Base-by-base conservation (phyloP, 2,888 invertebrate genomes). In the Notodonta ziczac region DNA sequence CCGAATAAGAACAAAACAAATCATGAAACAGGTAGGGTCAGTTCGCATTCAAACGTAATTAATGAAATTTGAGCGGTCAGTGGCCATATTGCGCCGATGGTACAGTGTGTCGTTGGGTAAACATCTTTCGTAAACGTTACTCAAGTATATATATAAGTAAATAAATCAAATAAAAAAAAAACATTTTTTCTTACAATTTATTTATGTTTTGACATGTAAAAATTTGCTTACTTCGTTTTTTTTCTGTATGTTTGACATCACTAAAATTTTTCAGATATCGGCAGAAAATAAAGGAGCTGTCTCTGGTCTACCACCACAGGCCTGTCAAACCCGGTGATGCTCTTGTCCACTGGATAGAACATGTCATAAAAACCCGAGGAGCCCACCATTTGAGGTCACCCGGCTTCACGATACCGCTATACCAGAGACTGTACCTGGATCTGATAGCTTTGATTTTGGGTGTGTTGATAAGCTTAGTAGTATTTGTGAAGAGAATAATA, bases 341-440 rank as follows among this genome's bases (percentile, higher is more conserved):
- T 12, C 93, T 96, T 32, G 88, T 95, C n/a, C 96, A 95, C 87
- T 96, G 96, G 96, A 93, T 96, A 48, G 96, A 96, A 80, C 95
- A 96, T 78, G 95, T 96, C 5, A 94, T 94, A 0, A 83, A 91
- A 63, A 95, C 95, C 0, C 82, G 88, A 9, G 95, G 96, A 0
- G 95, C 94, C 0, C 91, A 89, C 10, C 89, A 95, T 77, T 78
- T 94, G 5, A 80, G 82, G 8, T 88, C 89, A 0, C 82, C 85
- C 6, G 86, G 85, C 0, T 67, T 85, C 3, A 53, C 70, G 54
- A 58, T 84, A 0, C 77, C 84, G 9, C 69, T 80, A 58, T 88
- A 88, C 67, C 86, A 88, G 69, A 86, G 84, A 62, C 87, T 94
- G 0, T 88, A 82, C 55, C 59, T 89, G 4, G 88, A 88, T 62